Conservation (phyloP, 1,140 invertebrate species). For the honey bee (Apis mellifera) region DNA sequence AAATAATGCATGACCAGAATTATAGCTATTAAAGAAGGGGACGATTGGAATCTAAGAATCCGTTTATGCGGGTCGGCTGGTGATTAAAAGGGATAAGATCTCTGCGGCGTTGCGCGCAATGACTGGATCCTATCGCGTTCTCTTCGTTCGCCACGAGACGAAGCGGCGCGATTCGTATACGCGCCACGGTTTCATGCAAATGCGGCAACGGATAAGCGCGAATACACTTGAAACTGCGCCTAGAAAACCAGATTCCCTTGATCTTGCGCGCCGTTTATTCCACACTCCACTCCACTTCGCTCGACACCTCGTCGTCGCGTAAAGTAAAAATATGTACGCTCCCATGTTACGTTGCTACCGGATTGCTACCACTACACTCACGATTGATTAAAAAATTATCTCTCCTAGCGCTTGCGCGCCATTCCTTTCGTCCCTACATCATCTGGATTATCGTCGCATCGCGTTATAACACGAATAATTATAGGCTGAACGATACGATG, state of each 20-base stretch:
- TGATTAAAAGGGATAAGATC: slow-evolving; percentile 65
- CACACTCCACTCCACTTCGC: background rate
- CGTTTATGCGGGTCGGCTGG: slow-evolving; percentile 57
- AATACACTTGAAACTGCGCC: slow-evolving; percentile 48
- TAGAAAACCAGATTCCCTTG: slow-evolving; percentile 71
- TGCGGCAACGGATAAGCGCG: slow-evolving; percentile 37
- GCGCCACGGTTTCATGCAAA: slow-evolving; percentile 55
- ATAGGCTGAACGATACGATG: too few species aligned
- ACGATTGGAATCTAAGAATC: slow-evolving; percentile 59
- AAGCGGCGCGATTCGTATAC: slow-evolving; percentile 32
- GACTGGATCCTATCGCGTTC: slow-evolving; percentile 42
- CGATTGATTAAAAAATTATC: slow-evolving; percentile 1
- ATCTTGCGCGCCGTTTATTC: slow-evolving; percentile 66
- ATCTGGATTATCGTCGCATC: slow-evolving; percentile 1
- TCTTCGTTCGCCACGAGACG: slow-evolving; percentile 63
- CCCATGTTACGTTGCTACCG: slow-evolving; percentile 37
- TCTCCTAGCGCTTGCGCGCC: background rate
- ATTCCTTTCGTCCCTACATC: slow-evolving; percentile 35
- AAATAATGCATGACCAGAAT: slow-evolving; percentile 39
- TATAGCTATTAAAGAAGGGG: slow-evolving; percentile 25
- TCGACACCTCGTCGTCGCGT: background rate
- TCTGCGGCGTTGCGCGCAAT: slow-evolving; percentile 40
- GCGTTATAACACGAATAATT: background rate
- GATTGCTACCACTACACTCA: slow-evolving; percentile 44
- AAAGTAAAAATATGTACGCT: slow-evolving; percentile 33